Evolutionary conservation across 2,113 vertebrate species (phyloP).

Genomic region (Irena cyanogastra): DNA sequence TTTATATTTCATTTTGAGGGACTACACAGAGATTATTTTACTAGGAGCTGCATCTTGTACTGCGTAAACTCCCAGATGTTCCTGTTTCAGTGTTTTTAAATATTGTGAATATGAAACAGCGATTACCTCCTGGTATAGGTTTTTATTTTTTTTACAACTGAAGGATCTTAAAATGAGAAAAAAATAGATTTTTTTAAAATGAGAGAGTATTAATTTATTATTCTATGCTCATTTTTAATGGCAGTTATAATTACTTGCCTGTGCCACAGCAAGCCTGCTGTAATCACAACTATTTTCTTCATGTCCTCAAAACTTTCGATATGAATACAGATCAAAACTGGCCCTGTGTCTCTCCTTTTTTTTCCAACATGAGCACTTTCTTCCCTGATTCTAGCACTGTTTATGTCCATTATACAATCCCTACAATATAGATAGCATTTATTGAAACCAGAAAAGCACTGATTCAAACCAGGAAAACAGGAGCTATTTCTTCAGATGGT

Average conservation of each 20-base stretch:
- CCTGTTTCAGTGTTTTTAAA: background rate
- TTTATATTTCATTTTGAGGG: background rate
- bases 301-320: background rate
- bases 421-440: background rate
- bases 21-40: background rate
- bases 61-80: background rate
- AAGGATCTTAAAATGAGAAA: background rate
- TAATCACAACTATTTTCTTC: background rate
- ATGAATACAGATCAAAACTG: background rate
- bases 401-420: background rate
- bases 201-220: background rate
- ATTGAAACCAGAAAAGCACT: background rate
- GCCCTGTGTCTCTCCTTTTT: background rate
- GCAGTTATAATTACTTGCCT: background rate
- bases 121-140: background rate
- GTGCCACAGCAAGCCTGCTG: background rate
- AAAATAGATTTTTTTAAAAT: background rate
- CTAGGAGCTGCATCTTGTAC: background rate
- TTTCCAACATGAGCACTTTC: background rate
- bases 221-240: background rate
- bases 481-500: background rate
- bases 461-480: background rate
- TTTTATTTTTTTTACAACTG: background rate
- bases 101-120: background rate
- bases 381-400: background rate